Percentiles rank a stretch among this genome's conserved stretches.
These are phyloP conservation scores for Temnopleurus reevesii DNA, from an alignment of 53 echinoderm and acorn worm species.

Conservation along the genomic window DNA sequence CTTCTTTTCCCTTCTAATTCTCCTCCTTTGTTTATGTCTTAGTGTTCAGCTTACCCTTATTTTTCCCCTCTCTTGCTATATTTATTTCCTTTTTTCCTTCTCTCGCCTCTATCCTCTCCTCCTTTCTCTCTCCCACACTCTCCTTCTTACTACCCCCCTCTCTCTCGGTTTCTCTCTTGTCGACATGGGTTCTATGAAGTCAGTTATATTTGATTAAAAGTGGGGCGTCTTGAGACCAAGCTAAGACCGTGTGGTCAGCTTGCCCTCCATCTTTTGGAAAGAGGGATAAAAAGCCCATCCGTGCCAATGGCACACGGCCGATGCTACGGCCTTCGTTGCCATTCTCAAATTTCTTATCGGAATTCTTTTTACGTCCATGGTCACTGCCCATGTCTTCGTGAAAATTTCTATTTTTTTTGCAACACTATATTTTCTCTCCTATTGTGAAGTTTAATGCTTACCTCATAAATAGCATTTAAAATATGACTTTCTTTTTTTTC, in stretches of 20 bases:
- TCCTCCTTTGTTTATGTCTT: too few relatives aligned
- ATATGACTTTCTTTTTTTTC: background rate
- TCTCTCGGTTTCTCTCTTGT: constrained; percentile 4
- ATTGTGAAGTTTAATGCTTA: too few relatives aligned
- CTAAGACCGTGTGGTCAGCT: background rate
- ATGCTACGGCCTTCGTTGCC: background rate
- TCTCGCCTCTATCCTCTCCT: too few relatives aligned
- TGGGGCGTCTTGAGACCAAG: background rate
- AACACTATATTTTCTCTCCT: too few relatives aligned
- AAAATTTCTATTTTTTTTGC: too few relatives aligned
- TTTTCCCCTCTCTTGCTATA: too few relatives aligned
- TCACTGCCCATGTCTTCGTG: background rate
- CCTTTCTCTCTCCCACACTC: too few relatives aligned
- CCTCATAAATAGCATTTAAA: background rate
- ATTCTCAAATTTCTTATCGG: background rate
- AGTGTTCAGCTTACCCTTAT: too few relatives aligned
- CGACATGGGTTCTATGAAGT: background rate
- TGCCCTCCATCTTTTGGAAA: background rate
- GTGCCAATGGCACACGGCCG: background rate
- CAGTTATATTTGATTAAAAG: background rate
- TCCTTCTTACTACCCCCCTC: background rate
- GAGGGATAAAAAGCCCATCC: background rate
- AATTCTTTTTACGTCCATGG: background rate
- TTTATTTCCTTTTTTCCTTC: too few relatives aligned
- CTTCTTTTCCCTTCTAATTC: too few relatives aligned